Conservation (phyloP, 2,113 vertebrate genomes). For the Athene noctua region DNA sequence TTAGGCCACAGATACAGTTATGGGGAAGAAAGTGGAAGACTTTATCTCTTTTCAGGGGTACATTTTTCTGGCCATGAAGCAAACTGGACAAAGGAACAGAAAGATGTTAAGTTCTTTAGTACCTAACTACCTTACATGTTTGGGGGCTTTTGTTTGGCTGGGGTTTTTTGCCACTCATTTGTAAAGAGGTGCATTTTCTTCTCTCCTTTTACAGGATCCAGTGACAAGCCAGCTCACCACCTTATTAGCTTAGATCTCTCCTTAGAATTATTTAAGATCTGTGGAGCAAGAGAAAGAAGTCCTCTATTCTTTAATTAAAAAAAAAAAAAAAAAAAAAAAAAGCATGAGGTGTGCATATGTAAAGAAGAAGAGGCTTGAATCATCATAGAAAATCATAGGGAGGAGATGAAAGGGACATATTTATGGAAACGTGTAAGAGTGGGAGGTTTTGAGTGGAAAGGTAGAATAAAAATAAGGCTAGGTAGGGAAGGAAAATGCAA, state of each 20-base stretch:
- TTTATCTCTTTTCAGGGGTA: background rate
- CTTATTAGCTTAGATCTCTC: background rate
- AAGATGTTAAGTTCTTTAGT: background rate
- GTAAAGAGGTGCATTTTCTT: background rate
- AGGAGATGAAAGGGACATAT: background rate
- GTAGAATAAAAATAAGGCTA: background rate
- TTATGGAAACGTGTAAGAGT: background rate
- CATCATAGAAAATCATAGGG: background rate
- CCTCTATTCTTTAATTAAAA: background rate
- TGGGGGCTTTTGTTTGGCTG: accelerated
- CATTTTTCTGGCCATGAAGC: background rate
- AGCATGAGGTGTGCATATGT: background rate
- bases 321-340: background rate
- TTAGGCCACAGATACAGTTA: background rate
- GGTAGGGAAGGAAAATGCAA: background rate
- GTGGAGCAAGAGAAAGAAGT: background rate
- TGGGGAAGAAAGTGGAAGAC: background rate
- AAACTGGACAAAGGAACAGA: background rate
- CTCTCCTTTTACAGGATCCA: background rate
- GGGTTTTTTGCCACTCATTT: background rate
- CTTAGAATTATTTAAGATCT: background rate
- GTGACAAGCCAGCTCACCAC: background rate
- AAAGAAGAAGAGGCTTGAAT: background rate
- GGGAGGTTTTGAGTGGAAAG: background rate
- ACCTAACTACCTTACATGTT: background rate